Conservation (phyloP, 2,113 vertebrate species). For the Gasterosteus aculeatus region DNA sequence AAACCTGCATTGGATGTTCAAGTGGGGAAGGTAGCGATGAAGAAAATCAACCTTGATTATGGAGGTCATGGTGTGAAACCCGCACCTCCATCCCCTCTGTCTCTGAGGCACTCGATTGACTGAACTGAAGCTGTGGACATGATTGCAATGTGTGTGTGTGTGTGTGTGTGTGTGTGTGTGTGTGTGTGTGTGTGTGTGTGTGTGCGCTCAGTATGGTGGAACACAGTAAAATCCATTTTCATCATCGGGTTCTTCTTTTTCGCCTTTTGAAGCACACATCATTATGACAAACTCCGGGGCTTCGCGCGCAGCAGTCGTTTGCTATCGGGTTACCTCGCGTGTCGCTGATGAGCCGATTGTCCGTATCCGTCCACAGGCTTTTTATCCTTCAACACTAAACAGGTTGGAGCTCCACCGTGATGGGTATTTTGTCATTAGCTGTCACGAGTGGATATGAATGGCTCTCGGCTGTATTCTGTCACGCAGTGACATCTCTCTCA, state of each 20-base stretch:
- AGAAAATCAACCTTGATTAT: constrained; percentile 21
- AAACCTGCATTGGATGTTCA: constrained; percentile 2
- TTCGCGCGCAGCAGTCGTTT: constrained; percentile 38
- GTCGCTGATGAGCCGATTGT: neutral
- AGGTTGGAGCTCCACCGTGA: constrained; percentile 45
- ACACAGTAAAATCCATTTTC: constrained; percentile 36
- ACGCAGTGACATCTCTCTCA: constrained; percentile 53
- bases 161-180: neutral
- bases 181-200: neutral
- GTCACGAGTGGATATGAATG: constrained; percentile 68
- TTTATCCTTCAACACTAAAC: constrained; percentile 56
- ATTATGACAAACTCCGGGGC: constrained; percentile 34
- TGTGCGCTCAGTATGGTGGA: constrained; percentile 22
- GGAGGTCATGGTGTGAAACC: constrained; percentile 27
- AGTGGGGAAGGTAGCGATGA: neutral
- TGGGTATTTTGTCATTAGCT: constrained; percentile 63
- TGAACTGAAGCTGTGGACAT: constrained; percentile 30
- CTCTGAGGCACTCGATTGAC: constrained; percentile 4
- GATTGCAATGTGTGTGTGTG: constrained; percentile 7
- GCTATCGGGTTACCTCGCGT: constrained; percentile 22
- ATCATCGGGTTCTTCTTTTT: constrained; percentile 29
- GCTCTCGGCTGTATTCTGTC: constrained; percentile 56
- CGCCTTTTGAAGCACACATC: constrained; percentile 50
- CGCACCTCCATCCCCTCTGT: neutral
- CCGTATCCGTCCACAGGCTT: constrained; percentile 6